Evolutionary conservation across 2,113 vertebrate species (phyloP).

Genomic region (Myodes glareolus): DNA sequence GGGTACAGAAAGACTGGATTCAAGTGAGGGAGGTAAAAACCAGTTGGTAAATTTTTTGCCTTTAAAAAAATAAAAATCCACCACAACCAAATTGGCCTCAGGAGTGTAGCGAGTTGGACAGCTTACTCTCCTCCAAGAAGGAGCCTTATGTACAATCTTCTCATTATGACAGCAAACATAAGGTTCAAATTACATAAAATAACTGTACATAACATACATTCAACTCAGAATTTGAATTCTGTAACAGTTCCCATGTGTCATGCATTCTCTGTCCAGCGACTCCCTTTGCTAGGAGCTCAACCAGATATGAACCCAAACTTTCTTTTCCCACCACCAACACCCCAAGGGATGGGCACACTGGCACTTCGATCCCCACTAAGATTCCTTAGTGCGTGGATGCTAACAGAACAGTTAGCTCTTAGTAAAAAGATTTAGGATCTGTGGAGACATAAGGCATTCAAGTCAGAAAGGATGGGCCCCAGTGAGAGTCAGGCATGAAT

Average conservation of each 20-base stretch:
- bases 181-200: background rate
- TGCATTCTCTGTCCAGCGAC: no score
- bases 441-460: background rate
- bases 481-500: background rate
- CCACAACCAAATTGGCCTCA: background rate
- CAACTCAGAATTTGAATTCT: background rate
- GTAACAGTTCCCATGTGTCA: background rate
- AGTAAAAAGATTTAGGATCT: background rate
- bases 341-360: rapidly evolving
- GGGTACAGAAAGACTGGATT: background rate
- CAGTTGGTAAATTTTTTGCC: background rate
- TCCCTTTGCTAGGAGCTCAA: background rate
- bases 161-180: background rate
- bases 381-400: background rate
- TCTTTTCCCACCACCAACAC: background rate
- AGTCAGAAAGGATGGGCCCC: background rate
- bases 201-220: background rate
- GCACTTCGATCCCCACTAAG: no score
- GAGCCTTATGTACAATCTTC: background rate
- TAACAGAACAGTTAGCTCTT: background rate
- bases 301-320: rapidly evolving
- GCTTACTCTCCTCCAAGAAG: background rate
- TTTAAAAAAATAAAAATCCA: background rate
- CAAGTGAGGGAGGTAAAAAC: background rate
- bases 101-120: background rate